Evolutionary conservation across 2,888 invertebrate genomes (phyloP).

Genomic region (Thelaira solivaga): DNA sequence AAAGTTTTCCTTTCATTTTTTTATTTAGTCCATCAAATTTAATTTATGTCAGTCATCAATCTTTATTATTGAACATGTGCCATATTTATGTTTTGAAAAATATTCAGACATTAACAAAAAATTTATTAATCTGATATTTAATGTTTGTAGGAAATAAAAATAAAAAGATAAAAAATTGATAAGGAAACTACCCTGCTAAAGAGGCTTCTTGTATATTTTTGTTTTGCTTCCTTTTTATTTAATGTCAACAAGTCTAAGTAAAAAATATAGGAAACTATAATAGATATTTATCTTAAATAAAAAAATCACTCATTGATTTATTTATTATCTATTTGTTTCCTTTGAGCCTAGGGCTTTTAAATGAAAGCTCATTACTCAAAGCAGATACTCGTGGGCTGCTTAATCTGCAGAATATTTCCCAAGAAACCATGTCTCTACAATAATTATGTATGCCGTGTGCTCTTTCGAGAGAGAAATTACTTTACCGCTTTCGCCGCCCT

Average conservation of each 20-base stretch:
- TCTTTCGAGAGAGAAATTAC: too few relatives aligned
- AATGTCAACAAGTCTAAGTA: constrained; percentile 57
- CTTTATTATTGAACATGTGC: constrained; percentile 60
- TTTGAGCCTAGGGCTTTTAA: not conserved
- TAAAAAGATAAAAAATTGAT: not conserved
- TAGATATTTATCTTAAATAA: too few relatives aligned
- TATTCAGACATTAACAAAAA: constrained; percentile 49
- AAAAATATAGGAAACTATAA: constrained; percentile 1
- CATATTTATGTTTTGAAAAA: constrained; percentile 58
- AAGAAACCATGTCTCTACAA: not conserved
- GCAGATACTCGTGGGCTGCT: not conserved
- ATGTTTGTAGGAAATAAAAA: constrained; percentile 23
- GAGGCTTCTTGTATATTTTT: too few relatives aligned
- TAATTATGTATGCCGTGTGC: too few relatives aligned
- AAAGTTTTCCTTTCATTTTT: constrained; percentile 12
- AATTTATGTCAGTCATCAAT: constrained; percentile 60
- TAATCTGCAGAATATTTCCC: not conserved
- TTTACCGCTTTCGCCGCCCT: too few relatives aligned
- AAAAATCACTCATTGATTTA: constrained; percentile 48
- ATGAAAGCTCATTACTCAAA: constrained; percentile 18
- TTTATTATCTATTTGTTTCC: constrained; percentile 30
- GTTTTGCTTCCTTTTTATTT: too few relatives aligned
- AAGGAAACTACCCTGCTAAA: not conserved
- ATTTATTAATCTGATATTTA: constrained; percentile 45
- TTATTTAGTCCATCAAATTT: constrained; percentile 49